Percentiles rank a stretch among this genome's conserved stretches.
phyloP scores from a whole-genome alignment of 1,140 invertebrate genomes.

The Drosophila prosaltans region DNA sequence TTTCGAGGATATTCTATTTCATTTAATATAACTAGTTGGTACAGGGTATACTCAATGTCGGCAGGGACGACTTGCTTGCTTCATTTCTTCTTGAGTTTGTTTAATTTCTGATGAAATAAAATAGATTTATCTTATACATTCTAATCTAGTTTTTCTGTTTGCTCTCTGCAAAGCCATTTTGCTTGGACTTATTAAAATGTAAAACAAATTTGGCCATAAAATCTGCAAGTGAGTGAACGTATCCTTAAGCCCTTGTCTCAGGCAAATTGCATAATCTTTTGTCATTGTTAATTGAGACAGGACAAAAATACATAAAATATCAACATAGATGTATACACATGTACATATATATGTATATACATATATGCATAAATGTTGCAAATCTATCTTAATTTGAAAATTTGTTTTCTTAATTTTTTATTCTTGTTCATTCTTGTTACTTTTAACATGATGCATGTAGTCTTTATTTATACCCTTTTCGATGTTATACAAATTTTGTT shows the following conservation, averaged over 20 bases:
- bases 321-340: background rate
- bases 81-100: background rate
- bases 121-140: conserved; percentile 4
- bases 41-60: too few species aligned
- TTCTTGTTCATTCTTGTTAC: too few species aligned
- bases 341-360: background rate
- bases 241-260: conserved; percentile 24
- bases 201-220: conserved; percentile 6
- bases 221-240: conserved; percentile 23
- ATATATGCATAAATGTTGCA: conserved; percentile 4
- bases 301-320: conserved; percentile 15
- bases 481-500: too few species aligned
- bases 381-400: background rate
- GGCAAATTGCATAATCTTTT: conserved; percentile 12
- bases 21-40: too few species aligned
- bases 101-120: conserved; percentile 9
- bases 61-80: too few species aligned
- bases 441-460: too few species aligned
- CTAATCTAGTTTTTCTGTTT: background rate
- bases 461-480: too few species aligned
- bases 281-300: conserved; percentile 12
- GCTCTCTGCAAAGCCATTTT: background rate
- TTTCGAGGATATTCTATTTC: too few species aligned
- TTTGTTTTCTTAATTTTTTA: too few species aligned
- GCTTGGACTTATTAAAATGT: conserved; percentile 6